These are phyloP conservation scores for Psilopsiagon aymara DNA, from an alignment of 2,113 vertebrate species.

Conservation along the genomic window DNA sequence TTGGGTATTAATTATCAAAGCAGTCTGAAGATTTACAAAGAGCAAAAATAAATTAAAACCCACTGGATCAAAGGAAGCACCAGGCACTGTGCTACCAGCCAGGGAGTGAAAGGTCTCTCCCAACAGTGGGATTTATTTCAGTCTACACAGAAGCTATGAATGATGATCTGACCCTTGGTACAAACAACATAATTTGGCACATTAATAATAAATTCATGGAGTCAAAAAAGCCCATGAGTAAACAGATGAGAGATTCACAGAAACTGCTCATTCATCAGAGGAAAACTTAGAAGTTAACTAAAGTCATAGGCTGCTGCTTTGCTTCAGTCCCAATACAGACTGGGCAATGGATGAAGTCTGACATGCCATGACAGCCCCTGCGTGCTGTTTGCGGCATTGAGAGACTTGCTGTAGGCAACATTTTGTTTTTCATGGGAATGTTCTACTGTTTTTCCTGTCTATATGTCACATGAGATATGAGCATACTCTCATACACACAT, in stretches of 20 bases:
- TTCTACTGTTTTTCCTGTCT: neutral
- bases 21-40: constrained; percentile 53
- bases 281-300: neutral
- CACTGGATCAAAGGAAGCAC: constrained; percentile 56
- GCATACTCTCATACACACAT: neutral
- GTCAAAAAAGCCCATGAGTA: constrained; percentile 13
- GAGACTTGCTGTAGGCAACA: neutral
- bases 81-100: neutral
- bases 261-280: neutral
- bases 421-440: neutral
- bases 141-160: constrained; percentile 35
- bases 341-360: neutral
- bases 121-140: constrained; percentile 50
- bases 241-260: constrained; percentile 35
- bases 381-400: neutral
- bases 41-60: constrained; percentile 73
- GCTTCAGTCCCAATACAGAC: neutral
- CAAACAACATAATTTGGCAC: constrained; percentile 11
- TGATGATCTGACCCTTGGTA: constrained; percentile 19
- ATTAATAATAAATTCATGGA: constrained; percentile 53
- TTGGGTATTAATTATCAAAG: constrained; percentile 63
- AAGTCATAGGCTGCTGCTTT: neutral
- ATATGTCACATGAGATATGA: neutral
- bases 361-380: neutral
- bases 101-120: constrained; percentile 18